Conservation (phyloP, 2,888 invertebrate genomes). For the Habrosyne pyritoides region DNA sequence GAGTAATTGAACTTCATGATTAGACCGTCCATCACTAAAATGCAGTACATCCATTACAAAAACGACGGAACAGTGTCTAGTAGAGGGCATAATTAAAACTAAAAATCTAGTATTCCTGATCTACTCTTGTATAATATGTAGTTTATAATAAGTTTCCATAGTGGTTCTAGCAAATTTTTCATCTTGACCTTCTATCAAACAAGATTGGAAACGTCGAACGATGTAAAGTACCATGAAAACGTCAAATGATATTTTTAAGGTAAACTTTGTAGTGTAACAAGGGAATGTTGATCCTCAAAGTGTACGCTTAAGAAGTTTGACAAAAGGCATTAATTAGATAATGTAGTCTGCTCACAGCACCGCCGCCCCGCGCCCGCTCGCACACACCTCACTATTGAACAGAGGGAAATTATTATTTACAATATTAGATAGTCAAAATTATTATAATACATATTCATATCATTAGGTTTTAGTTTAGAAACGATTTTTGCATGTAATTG, state of each 20-base stretch:
- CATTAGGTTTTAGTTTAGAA: conserved; percentile 82
- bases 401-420: conserved; percentile 57
- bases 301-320: conserved; percentile 58
- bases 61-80: conserved; percentile 57
- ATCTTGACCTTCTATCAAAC: conserved; percentile 57
- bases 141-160: conserved; percentile 68
- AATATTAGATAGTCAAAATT: conserved; percentile 80
- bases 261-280: conserved; percentile 55
- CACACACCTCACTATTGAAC: conserved; percentile 35
- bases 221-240: conserved; percentile 39
- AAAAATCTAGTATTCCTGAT: conserved; percentile 70
- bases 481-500: conserved; percentile 62
- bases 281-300: conserved; percentile 52
- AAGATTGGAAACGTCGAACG: conserved; percentile 48
- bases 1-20: conserved; percentile 43
- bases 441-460: conserved; percentile 64
- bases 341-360: conserved; percentile 43
- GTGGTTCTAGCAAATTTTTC: conserved; percentile 68
- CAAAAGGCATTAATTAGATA: conserved; percentile 50
- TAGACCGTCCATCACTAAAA: conserved; percentile 65
- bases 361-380: conserved; percentile 46
- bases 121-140: conserved; percentile 76
- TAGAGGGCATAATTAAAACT: conserved; percentile 60
- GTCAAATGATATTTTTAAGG: conserved; percentile 53
- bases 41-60: conserved; percentile 26